These are phyloP conservation scores for Hetaerina titia DNA, from an alignment of 2,888 invertebrate species.

Conservation along the genomic window DNA sequence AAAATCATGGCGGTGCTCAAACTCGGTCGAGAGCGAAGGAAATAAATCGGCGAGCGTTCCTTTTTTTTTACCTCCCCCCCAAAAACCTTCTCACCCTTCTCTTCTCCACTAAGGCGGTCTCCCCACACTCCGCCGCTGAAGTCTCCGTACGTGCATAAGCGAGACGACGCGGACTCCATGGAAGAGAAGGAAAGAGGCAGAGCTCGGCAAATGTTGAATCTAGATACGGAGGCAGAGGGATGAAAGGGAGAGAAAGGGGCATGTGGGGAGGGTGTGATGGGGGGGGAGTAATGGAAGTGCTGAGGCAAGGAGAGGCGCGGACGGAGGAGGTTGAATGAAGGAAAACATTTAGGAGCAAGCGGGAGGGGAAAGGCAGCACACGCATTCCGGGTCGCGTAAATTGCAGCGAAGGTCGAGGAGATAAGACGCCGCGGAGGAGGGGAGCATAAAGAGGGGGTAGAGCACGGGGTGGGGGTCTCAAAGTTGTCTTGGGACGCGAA, in stretches of 20 bases:
- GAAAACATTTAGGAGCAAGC: neutral
- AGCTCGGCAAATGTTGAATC: neutral
- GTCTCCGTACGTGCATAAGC: neutral
- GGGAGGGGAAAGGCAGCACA: neutral
- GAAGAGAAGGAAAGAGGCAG: neutral
- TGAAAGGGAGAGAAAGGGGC: neutral
- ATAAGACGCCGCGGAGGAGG: neutral
- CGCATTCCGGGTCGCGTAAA: slow-evolving; percentile 9
- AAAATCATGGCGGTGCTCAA: neutral
- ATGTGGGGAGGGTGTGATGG: neutral
- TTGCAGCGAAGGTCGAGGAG: slow-evolving; percentile 10
- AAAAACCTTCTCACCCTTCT: too few species aligned
- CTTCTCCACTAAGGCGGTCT: neutral
- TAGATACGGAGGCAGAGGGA: neutral
- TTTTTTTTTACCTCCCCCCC: neutral
- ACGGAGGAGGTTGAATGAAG: slow-evolving; percentile 8
- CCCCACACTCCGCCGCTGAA: neutral
- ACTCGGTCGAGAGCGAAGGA: slow-evolving; percentile 17
- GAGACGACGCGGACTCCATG: neutral
- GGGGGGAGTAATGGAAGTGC: neutral
- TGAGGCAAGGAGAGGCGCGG: neutral
- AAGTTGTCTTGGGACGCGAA: neutral
- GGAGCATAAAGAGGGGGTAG: neutral
- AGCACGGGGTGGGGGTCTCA: neutral
- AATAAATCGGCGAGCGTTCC: neutral